A percentile compares a stretch with the other conserved stretches of the same genome.
Evolutionary conservation across 1,140 invertebrate genomes (phyloP).

Genomic region (Grapholita molesta): DNA sequence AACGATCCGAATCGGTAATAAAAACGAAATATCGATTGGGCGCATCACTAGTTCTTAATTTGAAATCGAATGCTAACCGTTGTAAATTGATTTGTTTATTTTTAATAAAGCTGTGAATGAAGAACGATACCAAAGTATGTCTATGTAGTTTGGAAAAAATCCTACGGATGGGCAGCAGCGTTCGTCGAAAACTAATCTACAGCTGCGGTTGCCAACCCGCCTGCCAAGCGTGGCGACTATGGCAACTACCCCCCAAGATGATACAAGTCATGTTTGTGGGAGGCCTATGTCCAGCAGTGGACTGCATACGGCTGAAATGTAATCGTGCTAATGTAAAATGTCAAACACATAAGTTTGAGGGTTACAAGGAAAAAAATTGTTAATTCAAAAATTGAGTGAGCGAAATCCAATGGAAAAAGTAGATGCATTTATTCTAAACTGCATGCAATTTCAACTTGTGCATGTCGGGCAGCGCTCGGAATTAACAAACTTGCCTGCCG

Average conservation of each 20-base stretch:
- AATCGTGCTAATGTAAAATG: not conserved
- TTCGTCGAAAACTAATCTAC: too few species aligned
- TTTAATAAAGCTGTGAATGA: too few species aligned
- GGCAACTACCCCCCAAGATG: too few species aligned
- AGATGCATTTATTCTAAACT: slow-evolving; percentile 47
- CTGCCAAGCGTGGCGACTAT: too few species aligned
- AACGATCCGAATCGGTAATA: slow-evolving; percentile 7
- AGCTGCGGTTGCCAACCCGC: too few species aligned
- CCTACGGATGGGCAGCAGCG: too few species aligned
- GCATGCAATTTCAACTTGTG: slow-evolving; percentile 52
- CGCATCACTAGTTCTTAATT: not conserved
- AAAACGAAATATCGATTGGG: not conserved
- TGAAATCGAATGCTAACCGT: not conserved
- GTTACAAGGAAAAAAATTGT: not conserved
- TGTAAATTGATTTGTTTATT: not conserved
- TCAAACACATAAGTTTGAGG: not conserved
- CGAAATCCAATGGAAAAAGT: slow-evolving; percentile 3
- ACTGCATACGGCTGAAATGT: too few species aligned
- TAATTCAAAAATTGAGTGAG: slow-evolving; percentile 1
- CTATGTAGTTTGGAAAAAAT: too few species aligned
- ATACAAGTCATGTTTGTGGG: too few species aligned
- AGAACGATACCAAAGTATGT: too few species aligned
- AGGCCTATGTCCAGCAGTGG: too few species aligned
- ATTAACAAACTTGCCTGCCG: slow-evolving; percentile 55
- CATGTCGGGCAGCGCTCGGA: slow-evolving; percentile 36